Evolutionary conservation across 2,113 vertebrate species (phyloP).

Genomic region (Leucopsar rothschildi): DNA sequence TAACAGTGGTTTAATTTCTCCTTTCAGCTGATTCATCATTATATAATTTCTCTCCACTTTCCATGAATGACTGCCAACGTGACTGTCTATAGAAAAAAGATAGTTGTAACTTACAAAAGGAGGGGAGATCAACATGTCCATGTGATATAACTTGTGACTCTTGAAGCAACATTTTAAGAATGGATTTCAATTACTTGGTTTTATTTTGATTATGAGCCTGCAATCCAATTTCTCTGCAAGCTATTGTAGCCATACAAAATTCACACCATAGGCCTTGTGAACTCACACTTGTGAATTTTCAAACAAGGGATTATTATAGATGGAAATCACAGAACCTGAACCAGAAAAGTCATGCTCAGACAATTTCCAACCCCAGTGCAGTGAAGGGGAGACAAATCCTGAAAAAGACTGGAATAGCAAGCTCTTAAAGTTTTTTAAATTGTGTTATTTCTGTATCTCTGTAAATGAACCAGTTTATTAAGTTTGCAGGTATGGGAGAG

Average conservation of each 20-base stretch:
- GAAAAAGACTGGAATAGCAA: not conserved
- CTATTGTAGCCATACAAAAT: not conserved
- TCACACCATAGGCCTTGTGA: not conserved
- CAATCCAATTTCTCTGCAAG: not conserved
- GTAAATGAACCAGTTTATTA: conserved; percentile 13
- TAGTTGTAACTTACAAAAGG: not conserved
- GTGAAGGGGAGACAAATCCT: not conserved
- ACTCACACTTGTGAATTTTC: not conserved
- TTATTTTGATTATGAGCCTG: not conserved
- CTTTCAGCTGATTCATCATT: not conserved
- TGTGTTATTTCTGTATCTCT: not conserved
- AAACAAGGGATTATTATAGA: not conserved
- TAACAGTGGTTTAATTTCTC: not conserved
- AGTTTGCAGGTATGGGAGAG: conserved; percentile 25
- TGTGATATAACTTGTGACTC: not conserved
- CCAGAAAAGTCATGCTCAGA: not conserved
- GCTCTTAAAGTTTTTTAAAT: not conserved
- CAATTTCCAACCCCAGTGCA: not conserved
- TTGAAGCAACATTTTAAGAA: not conserved
- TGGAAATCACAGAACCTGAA: not conserved
- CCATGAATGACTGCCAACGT: not conserved
- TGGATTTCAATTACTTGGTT: not conserved
- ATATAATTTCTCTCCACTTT: not conserved
- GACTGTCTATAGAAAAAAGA: not conserved
- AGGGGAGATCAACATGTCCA: not conserved